phyloP scores from a whole-genome alignment of 2,113 vertebrate species.

The Sinocyclocheilus anophthalmus region DNA sequence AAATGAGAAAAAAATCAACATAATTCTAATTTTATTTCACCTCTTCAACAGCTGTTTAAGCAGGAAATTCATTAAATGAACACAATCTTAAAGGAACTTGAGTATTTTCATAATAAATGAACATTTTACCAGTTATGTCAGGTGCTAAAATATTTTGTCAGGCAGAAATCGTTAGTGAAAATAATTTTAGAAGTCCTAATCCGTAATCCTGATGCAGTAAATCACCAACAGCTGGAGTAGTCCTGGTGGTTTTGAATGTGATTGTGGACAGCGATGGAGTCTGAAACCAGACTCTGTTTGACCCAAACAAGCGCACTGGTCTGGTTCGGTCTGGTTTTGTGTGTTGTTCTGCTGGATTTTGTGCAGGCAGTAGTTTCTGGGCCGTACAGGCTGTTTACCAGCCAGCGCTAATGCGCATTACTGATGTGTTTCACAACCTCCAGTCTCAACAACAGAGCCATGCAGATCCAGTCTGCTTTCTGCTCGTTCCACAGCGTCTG shows the following conservation, averaged over 20 bases:
- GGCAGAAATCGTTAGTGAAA: background rate
- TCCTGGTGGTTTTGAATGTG: background rate
- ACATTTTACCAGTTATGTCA: too few species aligned
- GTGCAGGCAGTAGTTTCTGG: background rate
- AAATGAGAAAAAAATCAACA: too few species aligned
- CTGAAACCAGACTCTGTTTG: background rate
- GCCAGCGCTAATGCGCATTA: constrained; percentile 33
- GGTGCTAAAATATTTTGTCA: background rate
- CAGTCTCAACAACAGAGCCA: background rate
- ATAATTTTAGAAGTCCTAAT: background rate
- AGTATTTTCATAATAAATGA: too few species aligned
- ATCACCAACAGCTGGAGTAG: background rate
- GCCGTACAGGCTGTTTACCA: background rate
- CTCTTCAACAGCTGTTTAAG: too few species aligned
- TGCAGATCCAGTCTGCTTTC: background rate
- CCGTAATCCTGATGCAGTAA: background rate
- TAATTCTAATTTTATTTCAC: too few species aligned
- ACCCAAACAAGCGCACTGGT: background rate
- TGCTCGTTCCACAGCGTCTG: background rate
- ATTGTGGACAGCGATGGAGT: background rate
- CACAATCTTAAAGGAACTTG: too few species aligned
- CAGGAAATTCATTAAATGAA: too few species aligned
- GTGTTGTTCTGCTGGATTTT: background rate
- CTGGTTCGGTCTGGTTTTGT: background rate
- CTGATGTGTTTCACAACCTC: constrained; percentile 26